Base-by-base conservation (phyloP, 2,797 vertebrate genomes). In the Arnoldichthys spilopterus region DNA sequence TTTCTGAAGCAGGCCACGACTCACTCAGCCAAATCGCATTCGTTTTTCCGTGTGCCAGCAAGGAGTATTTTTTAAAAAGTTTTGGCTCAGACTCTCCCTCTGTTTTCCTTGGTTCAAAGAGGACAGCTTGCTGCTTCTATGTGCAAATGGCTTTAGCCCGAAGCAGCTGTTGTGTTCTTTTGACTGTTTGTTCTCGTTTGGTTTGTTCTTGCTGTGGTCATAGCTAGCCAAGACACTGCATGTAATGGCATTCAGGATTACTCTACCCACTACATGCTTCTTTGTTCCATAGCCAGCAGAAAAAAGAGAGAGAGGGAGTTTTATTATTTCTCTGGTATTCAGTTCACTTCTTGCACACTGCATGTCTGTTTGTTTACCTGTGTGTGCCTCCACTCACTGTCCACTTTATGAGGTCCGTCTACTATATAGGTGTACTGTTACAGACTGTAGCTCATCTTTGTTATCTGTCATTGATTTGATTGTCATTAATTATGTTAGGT, bases 241-340 rank as follows among this genome's bases (percentile, higher is more conserved):
- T 84, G 82, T 81, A 87, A 88, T 89, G 86, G 82, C 89, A 88
- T 88, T 90, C 78, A 76, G 77, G 84, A 88, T 85, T 72, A 79
- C 67, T 68, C 77, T 76, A 86, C 79, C 86, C 86, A 43, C 61
- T 73, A 79, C 85, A 85, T 82, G 53, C 83, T 84, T 74, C 85
- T 91, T 92, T 94, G 86, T 92, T 91, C 86, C 82, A 11, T 18
- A 64, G 82, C 86, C 89, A 90, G 84, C 87, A 72, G 87, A 81
- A 47, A 47, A 78, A 78, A 45, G 88, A 83, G 82, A 13, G 81
- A 74, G 68, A 84, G 84, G 83, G 76, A 18, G 70, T 24, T 67
- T 68, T 34, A 80, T 16, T 47, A 2, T 20, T 12, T 64, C 56
- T 22, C 45, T 49, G 22, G 8, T 30, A 13, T 51, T 64, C 20